Evolutionary conservation across 2,113 vertebrate species (phyloP), one percentile per base, ranked within the genome.

Genomic region (Myxocyprinus asiaticus): DNA sequence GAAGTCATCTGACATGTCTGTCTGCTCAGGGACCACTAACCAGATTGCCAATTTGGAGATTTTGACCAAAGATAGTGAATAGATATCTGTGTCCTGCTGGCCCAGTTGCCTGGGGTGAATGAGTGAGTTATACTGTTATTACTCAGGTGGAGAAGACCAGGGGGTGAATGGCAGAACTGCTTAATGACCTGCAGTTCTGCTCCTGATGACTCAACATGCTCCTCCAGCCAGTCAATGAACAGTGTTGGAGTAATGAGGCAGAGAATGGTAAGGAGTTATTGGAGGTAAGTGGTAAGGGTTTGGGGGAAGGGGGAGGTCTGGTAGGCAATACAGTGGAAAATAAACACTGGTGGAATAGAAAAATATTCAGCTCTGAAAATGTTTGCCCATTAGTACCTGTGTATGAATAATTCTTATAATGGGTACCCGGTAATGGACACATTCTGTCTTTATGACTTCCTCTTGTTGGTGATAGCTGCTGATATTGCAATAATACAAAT

Each of bases 31-130:
- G 76, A 62, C 71, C 56, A 76, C 53, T 71, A 59, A 79, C 71
- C 71, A 67, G 50, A 81, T 64, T 81, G 51, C 33, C 70, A 68
- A 83, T 83, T 81, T 83, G 33, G 65, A 83, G 81, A 83, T 67
- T 73, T 81, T 76, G 55, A 44, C 51, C 47, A 79, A 79, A 73
- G 73, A 81, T 76, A 75, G 61, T 11, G 42, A 59, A 44, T 45
- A 17, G 51, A 67, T 79, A 44, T 53, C 65, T 81, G 81, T 76
- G 61, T 73, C 45, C 22, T 33, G 22, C 22, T 33, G 22, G 22
- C 22, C 22, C 22, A 1, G 22, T 50, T 55, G 42, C 62, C 81
- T 17, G 62, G 8, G 51, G 59, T 74, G 6, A 80, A 42, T 5
- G 45, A n/a, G 43, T 9, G 15, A 73, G 70, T 44, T 17, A 79